Conservation (phyloP, 53 echinoderm and acorn worm species). For the Apostichopus leukothele region DNA sequence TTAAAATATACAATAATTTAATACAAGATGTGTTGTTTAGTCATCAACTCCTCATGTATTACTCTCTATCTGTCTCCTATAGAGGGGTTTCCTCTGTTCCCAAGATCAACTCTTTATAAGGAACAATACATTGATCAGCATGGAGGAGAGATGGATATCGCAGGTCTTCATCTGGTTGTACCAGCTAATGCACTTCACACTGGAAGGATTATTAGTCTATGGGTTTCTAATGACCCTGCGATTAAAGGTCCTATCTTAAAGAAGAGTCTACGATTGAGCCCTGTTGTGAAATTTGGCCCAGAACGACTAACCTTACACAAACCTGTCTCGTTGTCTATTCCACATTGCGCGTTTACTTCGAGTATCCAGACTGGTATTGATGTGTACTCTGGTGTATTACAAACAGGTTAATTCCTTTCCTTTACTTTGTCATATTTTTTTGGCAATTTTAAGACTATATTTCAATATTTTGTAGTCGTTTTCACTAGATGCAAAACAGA, state of each 20-base stretch:
- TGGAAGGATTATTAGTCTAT: neutral
- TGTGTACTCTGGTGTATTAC: neutral
- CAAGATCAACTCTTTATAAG: neutral
- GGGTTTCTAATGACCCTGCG: neutral
- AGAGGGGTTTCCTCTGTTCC: neutral
- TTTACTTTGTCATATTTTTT: neutral
- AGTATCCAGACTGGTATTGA: neutral
- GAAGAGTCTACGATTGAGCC: neutral
- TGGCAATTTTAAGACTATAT: too few species aligned
- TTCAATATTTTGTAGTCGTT: too few species aligned
- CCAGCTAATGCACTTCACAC: neutral
- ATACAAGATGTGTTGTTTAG: too few species aligned
- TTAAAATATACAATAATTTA: too few species aligned
- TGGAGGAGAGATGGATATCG: neutral
- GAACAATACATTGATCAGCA: conserved; percentile 1
- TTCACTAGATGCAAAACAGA: too few species aligned
- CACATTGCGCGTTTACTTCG: neutral
- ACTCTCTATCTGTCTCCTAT: too few species aligned
- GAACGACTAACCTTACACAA: neutral
- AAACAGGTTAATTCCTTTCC: neutral
- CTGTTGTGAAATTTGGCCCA: neutral
- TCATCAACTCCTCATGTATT: too few species aligned
- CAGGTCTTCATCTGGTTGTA: conserved; percentile 3
- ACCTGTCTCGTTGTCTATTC: neutral
- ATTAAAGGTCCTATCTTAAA: neutral